These are phyloP conservation scores for Globodera ellingtonae DNA, from an alignment of 1,140 invertebrate species.

Conservation along the genomic window DNA sequence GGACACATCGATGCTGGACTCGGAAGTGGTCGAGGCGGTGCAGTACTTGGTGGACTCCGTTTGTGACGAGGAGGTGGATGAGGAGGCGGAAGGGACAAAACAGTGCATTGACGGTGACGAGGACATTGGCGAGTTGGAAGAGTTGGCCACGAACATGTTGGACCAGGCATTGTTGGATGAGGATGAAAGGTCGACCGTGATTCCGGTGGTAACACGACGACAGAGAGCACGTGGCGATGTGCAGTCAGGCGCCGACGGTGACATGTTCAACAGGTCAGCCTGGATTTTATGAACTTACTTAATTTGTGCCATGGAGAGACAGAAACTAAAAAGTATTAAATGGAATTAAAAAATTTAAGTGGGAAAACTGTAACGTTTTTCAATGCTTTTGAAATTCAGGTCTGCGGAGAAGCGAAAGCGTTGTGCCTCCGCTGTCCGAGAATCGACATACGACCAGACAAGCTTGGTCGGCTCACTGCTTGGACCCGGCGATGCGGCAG, in stretches of 20 bases:
- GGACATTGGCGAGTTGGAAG: conserved; percentile 17
- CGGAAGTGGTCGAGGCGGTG: conserved; percentile 48
- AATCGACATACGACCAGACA: neutral
- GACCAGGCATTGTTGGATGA: conserved; percentile 9
- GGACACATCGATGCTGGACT: conserved; percentile 42
- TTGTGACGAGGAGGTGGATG: conserved; percentile 38
- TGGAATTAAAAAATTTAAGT: too few species aligned
- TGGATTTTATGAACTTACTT: too few species aligned
- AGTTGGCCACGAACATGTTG: conserved; percentile 12
- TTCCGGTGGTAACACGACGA: neutral
- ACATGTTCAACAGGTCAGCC: neutral
- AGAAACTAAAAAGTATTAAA: too few species aligned
- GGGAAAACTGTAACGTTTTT: too few species aligned
- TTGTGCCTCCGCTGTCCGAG: neutral
- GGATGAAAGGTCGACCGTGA: neutral
- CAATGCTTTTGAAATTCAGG: neutral
- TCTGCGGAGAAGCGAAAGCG: conserved; percentile 1
- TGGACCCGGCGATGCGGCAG: neutral
- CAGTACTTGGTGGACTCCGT: conserved; percentile 55
- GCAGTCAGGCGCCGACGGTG: neutral
- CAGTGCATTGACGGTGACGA: conserved; percentile 25
- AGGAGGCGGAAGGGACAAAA: conserved; percentile 44
- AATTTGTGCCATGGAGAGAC: too few species aligned
- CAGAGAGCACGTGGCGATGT: neutral
- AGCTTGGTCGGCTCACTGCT: conserved; percentile 23